Evolutionary conservation across 2,113 vertebrate species (phyloP).

Genomic region (Eclectus roratus): DNA sequence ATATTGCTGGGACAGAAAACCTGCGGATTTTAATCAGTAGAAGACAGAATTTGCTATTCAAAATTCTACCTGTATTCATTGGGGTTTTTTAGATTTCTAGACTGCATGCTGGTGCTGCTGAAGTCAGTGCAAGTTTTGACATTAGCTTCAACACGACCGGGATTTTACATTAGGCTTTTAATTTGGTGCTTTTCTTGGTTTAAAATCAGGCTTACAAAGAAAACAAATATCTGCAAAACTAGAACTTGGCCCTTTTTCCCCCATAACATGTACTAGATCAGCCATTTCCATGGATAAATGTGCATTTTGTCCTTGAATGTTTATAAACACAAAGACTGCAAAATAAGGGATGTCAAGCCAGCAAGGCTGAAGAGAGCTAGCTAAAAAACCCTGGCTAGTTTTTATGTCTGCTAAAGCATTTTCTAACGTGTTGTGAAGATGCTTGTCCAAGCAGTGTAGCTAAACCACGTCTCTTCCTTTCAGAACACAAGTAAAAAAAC

Average conservation of each 20-base stretch:
- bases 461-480: background rate
- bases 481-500: background rate
- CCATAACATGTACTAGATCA: background rate
- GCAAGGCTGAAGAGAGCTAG: background rate
- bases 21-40: background rate
- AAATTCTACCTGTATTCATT: background rate
- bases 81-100: background rate
- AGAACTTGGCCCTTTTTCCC: background rate
- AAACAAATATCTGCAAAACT: background rate
- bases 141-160: background rate
- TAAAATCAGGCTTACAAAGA: background rate
- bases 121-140: background rate
- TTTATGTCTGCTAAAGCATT: background rate
- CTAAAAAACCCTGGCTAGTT: background rate
- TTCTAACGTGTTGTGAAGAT: background rate
- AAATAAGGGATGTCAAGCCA: background rate
- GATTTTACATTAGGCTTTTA: background rate
- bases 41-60: background rate
- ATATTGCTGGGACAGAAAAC: background rate
- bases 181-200: background rate
- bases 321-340: background rate
- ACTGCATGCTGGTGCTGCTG: background rate
- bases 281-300: background rate
- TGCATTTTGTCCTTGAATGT: background rate
- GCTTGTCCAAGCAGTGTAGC: background rate